These are phyloP conservation scores for Villa cingulata DNA, from an alignment of 2,888 invertebrate genomes.

Conservation along the genomic window DNA sequence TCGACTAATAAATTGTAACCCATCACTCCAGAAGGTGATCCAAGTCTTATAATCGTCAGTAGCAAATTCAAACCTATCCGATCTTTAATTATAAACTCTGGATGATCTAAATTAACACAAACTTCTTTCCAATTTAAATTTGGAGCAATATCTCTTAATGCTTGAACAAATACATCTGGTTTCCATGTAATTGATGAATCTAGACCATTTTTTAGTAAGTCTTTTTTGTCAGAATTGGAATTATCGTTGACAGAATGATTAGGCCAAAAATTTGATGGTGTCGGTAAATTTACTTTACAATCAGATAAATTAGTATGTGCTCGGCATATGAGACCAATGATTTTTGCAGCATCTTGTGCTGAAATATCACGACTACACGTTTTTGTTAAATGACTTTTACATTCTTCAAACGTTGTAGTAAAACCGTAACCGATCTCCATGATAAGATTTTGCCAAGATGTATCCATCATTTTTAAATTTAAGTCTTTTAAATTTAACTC, in stretches of 20 bases:
- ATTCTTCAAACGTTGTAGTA: conserved; percentile 74
- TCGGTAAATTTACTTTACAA: conserved; percentile 57
- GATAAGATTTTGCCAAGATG: conserved; percentile 73
- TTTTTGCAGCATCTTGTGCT: conserved; percentile 69
- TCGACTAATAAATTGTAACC: conserved; percentile 75
- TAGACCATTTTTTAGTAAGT: conserved; percentile 32
- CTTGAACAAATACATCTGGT: conserved; percentile 82
- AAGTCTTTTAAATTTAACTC: conserved; percentile 4
- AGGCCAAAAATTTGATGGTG: conserved; percentile 52
- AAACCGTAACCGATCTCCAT: conserved; percentile 82
- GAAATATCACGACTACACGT: conserved; percentile 71
- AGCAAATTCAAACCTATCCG: conserved; percentile 71
- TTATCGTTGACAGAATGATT: conserved; percentile 24
- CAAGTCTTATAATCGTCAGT: conserved; percentile 67
- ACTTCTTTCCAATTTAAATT: conserved; percentile 88
- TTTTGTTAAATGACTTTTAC: conserved; percentile 69
- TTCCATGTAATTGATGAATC: conserved; percentile 64
- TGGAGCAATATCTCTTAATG: conserved; percentile 77
- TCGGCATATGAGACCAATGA: conserved; percentile 75
- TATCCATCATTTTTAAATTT: conserved; percentile 46
- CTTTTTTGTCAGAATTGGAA: conserved; percentile 38
- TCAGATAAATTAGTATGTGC: conserved; percentile 50
- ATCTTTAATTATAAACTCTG: conserved; percentile 78
- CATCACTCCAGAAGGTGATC: conserved; percentile 62
- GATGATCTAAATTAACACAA: conserved; percentile 78